Evolutionary conservation across 2,797 vertebrate species (phyloP), one percentile per base, ranked within the genome.

Genomic region (Tragopan temminckii): DNA sequence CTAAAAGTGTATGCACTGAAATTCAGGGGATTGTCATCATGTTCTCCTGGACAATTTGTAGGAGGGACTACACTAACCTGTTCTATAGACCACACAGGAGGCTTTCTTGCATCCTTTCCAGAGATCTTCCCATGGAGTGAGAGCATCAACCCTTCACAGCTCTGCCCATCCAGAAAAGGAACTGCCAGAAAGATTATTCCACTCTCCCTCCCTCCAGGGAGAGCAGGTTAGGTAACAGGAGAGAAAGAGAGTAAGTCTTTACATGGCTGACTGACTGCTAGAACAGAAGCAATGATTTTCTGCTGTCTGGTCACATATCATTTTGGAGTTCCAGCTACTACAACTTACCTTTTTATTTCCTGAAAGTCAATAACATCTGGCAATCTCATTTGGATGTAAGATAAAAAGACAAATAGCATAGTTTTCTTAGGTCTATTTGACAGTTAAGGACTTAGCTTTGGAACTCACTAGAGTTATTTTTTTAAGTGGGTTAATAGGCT

Each of bases 271-370:
- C 11, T 80, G 87, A 62, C 35, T 93, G 38, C 31, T 61, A 19
- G 48, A 91, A 80, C 36, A 53, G 53, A 83, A 92, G 76, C 75
- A 77, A 36, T 57, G 27, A 64, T 74, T 94, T 94, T 94, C 88
- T 94, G 79, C 85, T 92, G 72, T 85, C 91, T 89, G 62, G 82
- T 92, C 91, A 68, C 69, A 48, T 87, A 88, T 3, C 43, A 58
- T 19, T 36, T 62, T 80, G 27, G 13, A 91, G 55, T 43, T 85
- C 91, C 61, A 89, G 57, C 64, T 78, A 74, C 61, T 70, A 64
- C 17, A 48, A 88, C 74, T 48, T 58, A 75, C 3, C 21, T 55
- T 78, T 61, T 72, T 95, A 89, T 62, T 57, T 78, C 36, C 31
- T 68, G 89, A 68, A 93, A 89, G 72, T n/a, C 72, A 80, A 57